Base-by-base conservation (phyloP, 2,113 vertebrate genomes). In the Sitta europaea region DNA sequence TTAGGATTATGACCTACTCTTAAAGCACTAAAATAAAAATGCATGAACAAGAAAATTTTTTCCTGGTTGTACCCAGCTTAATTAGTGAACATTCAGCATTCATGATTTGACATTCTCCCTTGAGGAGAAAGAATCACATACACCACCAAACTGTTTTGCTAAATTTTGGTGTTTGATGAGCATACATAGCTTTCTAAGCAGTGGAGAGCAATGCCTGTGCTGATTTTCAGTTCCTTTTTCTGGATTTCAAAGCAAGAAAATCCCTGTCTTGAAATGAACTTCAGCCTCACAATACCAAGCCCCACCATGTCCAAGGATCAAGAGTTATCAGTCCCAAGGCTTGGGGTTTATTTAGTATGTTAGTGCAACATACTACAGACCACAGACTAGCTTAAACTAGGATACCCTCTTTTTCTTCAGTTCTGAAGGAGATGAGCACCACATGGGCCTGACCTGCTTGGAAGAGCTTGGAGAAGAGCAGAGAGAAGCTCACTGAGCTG, bases 261-360 rank as follows among this genome's bases (percentile, higher is more conserved):
- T 47, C 14, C 11, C 48, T 9, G 7, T 48, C 40, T 68, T 7
- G 4, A 81, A 81, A 93, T 4, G 24, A 63, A 38, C 6, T 78
- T 71, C 47, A 84, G 54, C 59, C 47, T 89, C 29, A 48, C 18
- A 27, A 21, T 70, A 50, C 33, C 38, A 84, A 81, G 33, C 62
- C 55, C 38, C 13, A 48, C 17, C 0, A 0, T 2, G 5, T 43
- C 48, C 53, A 63, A 73, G 53, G 42, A 63, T 43, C 28, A 53
- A 36, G 24, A 61, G 17, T 11, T 48, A 72, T 22, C 62, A 51
- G 9, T 19, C 14, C 33, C 35, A 43, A 22, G 14, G 6, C 3
- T 1, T 45, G 23, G 33, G 11, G 4, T 3, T 70, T 66, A 75
- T 33, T 47, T 2, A 11, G 6, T 55, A 24, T 2, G 2, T 27